Conservation (phyloP, 2,888 invertebrate species). For the Amblyjoppa proteus region DNA sequence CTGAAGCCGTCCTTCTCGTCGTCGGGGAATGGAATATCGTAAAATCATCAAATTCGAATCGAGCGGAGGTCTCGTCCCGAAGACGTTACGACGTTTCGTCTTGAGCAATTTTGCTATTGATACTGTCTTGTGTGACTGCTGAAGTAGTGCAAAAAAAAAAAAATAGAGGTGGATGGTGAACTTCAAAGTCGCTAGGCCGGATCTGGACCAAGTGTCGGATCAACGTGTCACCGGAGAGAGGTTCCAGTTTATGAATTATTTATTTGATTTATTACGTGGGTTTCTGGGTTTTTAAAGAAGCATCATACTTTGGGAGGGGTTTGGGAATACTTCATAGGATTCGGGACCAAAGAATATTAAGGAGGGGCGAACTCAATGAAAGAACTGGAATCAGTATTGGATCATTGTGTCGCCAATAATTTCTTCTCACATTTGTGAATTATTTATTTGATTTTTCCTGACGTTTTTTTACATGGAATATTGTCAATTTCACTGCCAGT, state of each 20-base stretch:
- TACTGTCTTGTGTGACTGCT: no score
- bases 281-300: no score
- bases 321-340: no score
- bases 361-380: no score
- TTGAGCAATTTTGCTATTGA: background rate
- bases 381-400: no score
- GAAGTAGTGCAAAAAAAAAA: background rate
- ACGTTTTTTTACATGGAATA: background rate
- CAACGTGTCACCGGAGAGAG: no score
- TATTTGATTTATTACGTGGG: background rate
- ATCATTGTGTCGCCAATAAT: no score
- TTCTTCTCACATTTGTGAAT: no score
- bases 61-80: background rate
- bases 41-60: conserved; percentile 38
- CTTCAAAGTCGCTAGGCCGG: no score
- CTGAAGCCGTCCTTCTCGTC: background rate
- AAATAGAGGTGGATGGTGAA: background rate
- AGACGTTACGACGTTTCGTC: background rate
- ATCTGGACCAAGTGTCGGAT: no score
- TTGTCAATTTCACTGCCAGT: background rate
- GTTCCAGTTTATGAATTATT: background rate
- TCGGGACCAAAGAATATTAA: no score
- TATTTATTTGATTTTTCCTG: background rate
- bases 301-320: no score
- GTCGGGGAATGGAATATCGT: conserved; percentile 15